phyloP scores from a whole-genome alignment of 2,888 invertebrate species.

The Lepidochitona cinerea region DNA sequence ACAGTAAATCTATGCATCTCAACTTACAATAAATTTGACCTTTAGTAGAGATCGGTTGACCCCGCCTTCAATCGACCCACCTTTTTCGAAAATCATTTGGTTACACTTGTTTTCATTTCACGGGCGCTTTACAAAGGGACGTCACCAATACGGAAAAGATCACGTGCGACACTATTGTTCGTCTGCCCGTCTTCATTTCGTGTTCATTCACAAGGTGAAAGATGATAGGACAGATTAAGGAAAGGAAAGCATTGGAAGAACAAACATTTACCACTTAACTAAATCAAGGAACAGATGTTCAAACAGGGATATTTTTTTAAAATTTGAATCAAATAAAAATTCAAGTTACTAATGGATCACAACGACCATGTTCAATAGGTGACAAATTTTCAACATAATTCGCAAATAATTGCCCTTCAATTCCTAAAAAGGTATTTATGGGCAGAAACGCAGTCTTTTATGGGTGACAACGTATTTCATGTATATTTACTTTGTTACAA shows the following conservation, averaged over 20 bases:
- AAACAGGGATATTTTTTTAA: no score
- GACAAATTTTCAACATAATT: no score
- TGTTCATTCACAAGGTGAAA: background rate
- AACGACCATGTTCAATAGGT: no score
- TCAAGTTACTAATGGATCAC: no score
- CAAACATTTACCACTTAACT: background rate
- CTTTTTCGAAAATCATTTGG: background rate
- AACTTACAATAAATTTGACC: background rate
- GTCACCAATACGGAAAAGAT: background rate
- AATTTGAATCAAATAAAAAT: no score
- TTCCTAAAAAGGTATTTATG: no score
- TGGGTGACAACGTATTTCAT: no score
- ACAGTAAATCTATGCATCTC: no score
- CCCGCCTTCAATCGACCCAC: background rate
- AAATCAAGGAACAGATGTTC: background rate
- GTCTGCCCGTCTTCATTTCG: background rate
- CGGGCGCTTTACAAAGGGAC: background rate
- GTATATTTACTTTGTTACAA: no score
- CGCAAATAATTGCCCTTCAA: no score
- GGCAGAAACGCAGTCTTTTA: no score
- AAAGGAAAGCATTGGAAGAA: background rate
- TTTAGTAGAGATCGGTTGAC: background rate
- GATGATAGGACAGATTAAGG: background rate
- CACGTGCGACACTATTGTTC: background rate
- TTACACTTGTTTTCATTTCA: slow-evolving; percentile 6